Evolutionary conservation across 2,888 invertebrate genomes (phyloP).

Genomic region (Lithophane socia): DNA sequence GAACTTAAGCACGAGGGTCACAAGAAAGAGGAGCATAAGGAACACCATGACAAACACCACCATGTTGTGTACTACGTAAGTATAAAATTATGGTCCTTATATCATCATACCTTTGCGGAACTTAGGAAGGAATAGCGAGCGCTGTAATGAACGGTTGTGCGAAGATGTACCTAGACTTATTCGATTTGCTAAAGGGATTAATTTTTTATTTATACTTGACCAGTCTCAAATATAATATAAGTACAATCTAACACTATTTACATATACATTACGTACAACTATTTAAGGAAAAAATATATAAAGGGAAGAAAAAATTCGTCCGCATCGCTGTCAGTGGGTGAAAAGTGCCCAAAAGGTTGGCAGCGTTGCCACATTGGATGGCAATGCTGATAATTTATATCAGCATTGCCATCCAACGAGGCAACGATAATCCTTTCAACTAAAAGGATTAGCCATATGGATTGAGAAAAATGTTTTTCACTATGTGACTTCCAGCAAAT

Average conservation of each 20-base stretch:
- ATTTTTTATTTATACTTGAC: too few species aligned
- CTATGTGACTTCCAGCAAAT: neutral
- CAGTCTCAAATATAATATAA: too few species aligned
- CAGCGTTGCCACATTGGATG: too few species aligned
- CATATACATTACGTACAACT: too few species aligned
- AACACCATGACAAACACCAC: conserved; percentile 61
- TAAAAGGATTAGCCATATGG: neutral
- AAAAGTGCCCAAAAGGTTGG: too few species aligned
- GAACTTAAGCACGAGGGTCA: conserved; percentile 19
- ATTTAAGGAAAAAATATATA: too few species aligned
- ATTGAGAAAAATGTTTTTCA: neutral
- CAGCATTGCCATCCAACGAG: too few species aligned
- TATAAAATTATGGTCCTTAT: conserved; percentile 13
- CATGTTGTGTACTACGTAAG: conserved; percentile 78
- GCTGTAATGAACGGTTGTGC: neutral
- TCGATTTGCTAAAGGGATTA: neutral
- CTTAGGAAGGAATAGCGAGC: neutral
- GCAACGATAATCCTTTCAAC: too few species aligned
- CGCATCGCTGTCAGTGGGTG: too few species aligned
- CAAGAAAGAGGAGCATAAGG: conserved; percentile 24
- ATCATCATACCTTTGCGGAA: neutral
- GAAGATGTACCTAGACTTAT: neutral
- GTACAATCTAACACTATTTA: too few species aligned
- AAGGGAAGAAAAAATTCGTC: too few species aligned
- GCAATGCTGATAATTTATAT: too few species aligned